These are phyloP conservation scores for Thaumetopoea pityocampa DNA, from an alignment of 1,140 invertebrate genomes.

Conservation along the genomic window DNA sequence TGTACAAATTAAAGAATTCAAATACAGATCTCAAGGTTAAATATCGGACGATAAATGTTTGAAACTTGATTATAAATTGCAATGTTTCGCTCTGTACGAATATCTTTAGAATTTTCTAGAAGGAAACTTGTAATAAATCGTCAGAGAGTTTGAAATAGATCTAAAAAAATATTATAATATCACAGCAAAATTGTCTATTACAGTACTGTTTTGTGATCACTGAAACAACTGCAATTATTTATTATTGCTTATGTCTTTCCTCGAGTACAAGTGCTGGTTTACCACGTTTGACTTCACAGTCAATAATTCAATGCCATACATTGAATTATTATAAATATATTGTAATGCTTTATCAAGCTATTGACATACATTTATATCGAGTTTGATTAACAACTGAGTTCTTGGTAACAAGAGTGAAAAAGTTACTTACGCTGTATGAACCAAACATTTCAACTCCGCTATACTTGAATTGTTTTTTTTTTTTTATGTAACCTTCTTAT, in stretches of 20 bases:
- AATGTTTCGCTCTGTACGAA: conserved; percentile 10
- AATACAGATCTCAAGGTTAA: conserved; percentile 9
- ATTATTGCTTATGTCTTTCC: too few species aligned
- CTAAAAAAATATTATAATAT: too few species aligned
- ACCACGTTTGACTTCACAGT: conserved; percentile 1
- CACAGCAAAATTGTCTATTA: too few species aligned
- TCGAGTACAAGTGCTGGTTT: too few species aligned
- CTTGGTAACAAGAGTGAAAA: conserved; percentile 4
- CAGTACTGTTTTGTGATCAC: too few species aligned
- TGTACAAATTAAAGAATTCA: background rate
- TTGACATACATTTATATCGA: conserved; percentile 11
- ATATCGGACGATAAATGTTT: conserved; percentile 4
- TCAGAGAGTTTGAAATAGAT: too few species aligned
- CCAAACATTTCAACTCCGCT: too few species aligned
- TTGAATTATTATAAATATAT: conserved; percentile 6
- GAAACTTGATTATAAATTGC: conserved; percentile 11
- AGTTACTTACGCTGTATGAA: background rate
- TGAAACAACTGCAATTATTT: too few species aligned
- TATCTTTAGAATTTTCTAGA: conserved; percentile 5
- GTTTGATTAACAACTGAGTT: conserved; percentile 10
- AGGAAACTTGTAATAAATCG: background rate
- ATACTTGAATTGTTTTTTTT: too few species aligned
- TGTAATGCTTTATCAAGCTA: conserved; percentile 7
- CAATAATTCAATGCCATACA: conserved; percentile 1
- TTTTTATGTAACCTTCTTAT: too few species aligned